Percentiles rank a stretch among this genome's conserved stretches.
Evolutionary conservation across 2,888 invertebrate species (phyloP).

Genomic region (Agrochola macilenta): DNA sequence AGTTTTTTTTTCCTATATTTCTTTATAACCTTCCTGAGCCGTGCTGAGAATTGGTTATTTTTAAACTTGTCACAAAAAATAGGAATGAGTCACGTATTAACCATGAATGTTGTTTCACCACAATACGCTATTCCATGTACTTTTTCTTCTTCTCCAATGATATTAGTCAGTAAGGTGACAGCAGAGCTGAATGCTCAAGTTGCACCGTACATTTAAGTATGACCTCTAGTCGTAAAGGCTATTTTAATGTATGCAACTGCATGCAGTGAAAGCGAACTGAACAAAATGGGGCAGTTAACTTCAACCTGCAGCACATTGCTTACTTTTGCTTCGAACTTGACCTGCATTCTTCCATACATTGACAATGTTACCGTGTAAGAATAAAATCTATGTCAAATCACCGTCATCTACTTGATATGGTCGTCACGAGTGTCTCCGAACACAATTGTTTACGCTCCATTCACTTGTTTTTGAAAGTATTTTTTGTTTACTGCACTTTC

Average conservation of each 20-base stretch:
- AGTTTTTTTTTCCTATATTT: background rate
- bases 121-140: no score
- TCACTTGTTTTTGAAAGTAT: constrained; percentile 46
- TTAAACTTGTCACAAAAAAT: background rate
- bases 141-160: no score
- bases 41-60: background rate
- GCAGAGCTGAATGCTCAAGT: background rate
- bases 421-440: constrained; percentile 41
- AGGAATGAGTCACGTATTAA: background rate
- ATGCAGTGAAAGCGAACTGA: constrained; percentile 38
- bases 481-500: constrained; percentile 16
- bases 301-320: constrained; percentile 16
- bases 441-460: constrained; percentile 14
- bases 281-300: constrained; percentile 13
- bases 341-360: constrained; percentile 20
- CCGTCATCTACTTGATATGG: constrained; percentile 23
- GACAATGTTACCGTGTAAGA: constrained; percentile 6
- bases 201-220: background rate
- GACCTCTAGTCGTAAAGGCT: background rate
- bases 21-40: background rate
- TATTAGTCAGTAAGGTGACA: background rate
- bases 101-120: background rate
- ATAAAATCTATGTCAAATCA: constrained; percentile 46
- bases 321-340: constrained; percentile 48
- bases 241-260: background rate